Percentiles rank a stretch among this genome's conserved stretches.
phyloP scores from a whole-genome alignment of 2,888 invertebrate genomes.

The Rhamnusium bicolor region DNA sequence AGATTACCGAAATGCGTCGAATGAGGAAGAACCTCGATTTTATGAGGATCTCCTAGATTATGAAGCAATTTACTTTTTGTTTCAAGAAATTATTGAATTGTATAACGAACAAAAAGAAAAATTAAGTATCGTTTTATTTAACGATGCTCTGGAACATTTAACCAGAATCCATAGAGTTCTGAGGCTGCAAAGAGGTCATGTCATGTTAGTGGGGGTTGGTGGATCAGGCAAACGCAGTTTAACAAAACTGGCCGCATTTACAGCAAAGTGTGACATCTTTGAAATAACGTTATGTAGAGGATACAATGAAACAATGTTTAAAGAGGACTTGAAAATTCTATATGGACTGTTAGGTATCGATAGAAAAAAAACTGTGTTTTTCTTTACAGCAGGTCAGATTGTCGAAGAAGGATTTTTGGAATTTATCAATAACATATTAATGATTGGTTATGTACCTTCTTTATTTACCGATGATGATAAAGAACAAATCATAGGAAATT shows the following conservation, averaged over 20 bases:
- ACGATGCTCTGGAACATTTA: conserved; percentile 93
- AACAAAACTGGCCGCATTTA: conserved; percentile 85
- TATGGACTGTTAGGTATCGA: conserved; percentile 86
- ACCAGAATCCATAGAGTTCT: conserved; percentile 90
- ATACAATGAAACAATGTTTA: conserved; percentile 87
- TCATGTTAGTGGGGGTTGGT: conserved; percentile 89
- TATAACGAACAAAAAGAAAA: conserved; percentile 84
- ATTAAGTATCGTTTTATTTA: conserved; percentile 89
- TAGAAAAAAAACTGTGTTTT: conserved; percentile 84
- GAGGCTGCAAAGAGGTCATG: conserved; percentile 88
- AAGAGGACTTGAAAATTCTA: conserved; percentile 88
- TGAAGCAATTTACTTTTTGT: conserved; percentile 89
- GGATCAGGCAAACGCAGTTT: conserved; percentile 92
- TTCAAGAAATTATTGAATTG: conserved; percentile 91
- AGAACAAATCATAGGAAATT: conserved; percentile 82
- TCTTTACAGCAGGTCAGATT: conserved; percentile 89
- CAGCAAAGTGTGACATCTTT: conserved; percentile 87
- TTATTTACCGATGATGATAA: conserved; percentile 92
- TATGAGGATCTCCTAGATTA: conserved; percentile 94
- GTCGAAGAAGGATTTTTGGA: conserved; percentile 89
- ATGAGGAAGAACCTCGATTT: conserved; percentile 83
- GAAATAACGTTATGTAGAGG: conserved; percentile 89
- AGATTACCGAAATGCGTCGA: conserved; percentile 88
- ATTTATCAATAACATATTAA: conserved; percentile 92
- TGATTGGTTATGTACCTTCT: conserved; percentile 89